Percentiles rank a stretch among this genome's conserved stretches.
Evolutionary conservation across 2,797 vertebrate species (phyloP).

Genomic region (Netta rufina): DNA sequence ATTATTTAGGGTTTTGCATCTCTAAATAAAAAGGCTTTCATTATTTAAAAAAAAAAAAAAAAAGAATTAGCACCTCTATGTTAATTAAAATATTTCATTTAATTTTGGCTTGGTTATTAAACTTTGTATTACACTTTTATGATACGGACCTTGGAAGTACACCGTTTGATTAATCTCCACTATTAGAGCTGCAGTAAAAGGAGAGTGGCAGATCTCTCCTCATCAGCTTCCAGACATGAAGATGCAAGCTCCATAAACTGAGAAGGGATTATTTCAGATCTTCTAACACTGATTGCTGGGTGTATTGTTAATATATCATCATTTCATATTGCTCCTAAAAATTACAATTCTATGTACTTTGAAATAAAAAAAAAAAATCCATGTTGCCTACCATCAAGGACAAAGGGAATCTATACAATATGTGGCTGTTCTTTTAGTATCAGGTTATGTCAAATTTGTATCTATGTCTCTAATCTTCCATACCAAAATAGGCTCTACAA

Average conservation of each 20-base stretch:
- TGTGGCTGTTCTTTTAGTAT: neutral
- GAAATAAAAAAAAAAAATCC: neutral
- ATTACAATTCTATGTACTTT: neutral
- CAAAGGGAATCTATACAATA: neutral
- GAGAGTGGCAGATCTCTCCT: neutral
- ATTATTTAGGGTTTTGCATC: neutral
- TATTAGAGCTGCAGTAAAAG: neutral
- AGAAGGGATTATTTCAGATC: neutral
- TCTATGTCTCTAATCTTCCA: neutral
- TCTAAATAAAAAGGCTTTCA: neutral
- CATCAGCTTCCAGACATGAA: neutral
- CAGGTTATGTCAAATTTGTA: neutral
- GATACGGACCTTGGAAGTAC: neutral
- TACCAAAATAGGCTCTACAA: neutral
- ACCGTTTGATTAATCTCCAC: neutral
- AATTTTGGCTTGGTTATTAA: neutral
- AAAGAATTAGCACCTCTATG: neutral
- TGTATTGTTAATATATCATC: neutral
- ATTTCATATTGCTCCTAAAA: neutral
- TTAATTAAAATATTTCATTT: neutral
- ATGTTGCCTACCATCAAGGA: neutral
- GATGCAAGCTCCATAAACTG: neutral
- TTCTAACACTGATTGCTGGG: neutral
- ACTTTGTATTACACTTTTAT: neutral
- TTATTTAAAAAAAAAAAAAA: fast-evolving